phyloP scores from a whole-genome alignment of 2,113 vertebrate species.

The Cololabis saira region DNA sequence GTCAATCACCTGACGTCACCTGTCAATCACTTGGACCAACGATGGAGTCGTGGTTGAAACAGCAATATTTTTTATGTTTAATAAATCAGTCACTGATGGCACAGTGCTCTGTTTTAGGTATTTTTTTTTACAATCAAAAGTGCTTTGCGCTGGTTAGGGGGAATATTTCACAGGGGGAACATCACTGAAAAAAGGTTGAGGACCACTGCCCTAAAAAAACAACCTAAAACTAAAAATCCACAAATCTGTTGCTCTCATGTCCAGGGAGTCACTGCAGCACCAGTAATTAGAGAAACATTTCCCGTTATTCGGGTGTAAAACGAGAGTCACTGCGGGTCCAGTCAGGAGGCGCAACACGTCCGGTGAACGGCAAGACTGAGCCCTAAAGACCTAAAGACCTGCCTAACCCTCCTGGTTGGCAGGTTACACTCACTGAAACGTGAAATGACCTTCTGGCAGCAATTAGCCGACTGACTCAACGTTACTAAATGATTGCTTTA shows the following conservation, averaged over 20 bases:
- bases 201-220: slow-evolving; percentile 37
- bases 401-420: slow-evolving; percentile 3
- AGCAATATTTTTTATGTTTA: too few species aligned
- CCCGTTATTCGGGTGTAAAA: slow-evolving; percentile 30
- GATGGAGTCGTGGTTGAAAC: too few species aligned
- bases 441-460: slow-evolving; percentile 21
- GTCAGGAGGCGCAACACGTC: background rate
- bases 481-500: too few species aligned
- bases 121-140: too few species aligned
- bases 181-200: too few species aligned
- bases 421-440: slow-evolving; percentile 23
- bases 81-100: too few species aligned
- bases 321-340: slow-evolving; percentile 28
- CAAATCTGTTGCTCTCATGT: slow-evolving; percentile 39
- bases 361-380: slow-evolving; percentile 18
- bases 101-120: too few species aligned
- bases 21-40: too few species aligned
- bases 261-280: slow-evolving; percentile 30
- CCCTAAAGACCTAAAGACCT: background rate
- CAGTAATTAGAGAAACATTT: slow-evolving; percentile 51
- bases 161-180: too few species aligned
- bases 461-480: background rate
- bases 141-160: too few species aligned
- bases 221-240: slow-evolving; percentile 32
- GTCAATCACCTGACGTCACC: too few species aligned